Percentiles rank a stretch among this genome's conserved stretches.
phyloP scores from a whole-genome alignment of 2,113 vertebrate species.

The Carassius auratus region DNA sequence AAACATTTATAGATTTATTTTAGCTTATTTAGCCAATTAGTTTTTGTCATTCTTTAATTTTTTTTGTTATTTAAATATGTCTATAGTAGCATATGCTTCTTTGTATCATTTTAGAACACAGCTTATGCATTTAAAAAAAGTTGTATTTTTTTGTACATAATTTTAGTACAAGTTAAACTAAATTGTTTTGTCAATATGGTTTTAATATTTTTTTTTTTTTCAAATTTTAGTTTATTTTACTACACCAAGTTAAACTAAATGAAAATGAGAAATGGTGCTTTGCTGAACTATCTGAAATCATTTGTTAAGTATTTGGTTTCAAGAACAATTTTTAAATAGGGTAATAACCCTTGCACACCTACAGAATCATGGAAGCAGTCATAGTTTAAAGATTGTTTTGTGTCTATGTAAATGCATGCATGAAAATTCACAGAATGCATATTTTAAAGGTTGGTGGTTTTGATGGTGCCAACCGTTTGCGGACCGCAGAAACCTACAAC shows the following conservation, averaged over 20 bases:
- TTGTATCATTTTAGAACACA: neutral
- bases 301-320: neutral
- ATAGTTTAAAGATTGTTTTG: neutral
- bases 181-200: neutral
- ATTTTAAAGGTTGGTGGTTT: slow-evolving; percentile 83
- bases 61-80: neutral
- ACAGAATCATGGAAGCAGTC: neutral
- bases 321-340: neutral
- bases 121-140: neutral
- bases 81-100: neutral
- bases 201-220: neutral
- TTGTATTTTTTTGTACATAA: neutral
- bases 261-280: neutral
- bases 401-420: neutral
- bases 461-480: slow-evolving; percentile 77
- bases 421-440: neutral
- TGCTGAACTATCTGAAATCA: neutral
- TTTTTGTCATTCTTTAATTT: too few relatives aligned
- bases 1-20: too few relatives aligned
- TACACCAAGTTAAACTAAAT: neutral
- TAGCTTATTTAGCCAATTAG: too few relatives aligned
- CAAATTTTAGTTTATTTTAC: neutral
- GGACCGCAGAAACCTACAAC: slow-evolving; percentile 78
- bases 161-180: neutral
- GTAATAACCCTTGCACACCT: neutral